phyloP scores from a whole-genome alignment of 2,888 invertebrate genomes.

The Gymnocheta viridis region DNA sequence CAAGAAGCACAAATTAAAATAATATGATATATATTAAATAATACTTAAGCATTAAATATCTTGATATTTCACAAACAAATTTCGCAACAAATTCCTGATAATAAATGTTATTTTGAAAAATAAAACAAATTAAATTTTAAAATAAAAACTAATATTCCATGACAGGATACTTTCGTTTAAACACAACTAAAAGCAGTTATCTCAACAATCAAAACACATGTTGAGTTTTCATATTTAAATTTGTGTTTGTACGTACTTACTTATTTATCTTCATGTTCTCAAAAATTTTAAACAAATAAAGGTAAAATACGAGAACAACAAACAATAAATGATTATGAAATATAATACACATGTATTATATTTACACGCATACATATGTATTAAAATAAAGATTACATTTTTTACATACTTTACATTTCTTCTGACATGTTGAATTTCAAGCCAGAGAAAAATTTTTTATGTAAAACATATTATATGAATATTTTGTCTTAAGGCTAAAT shows the following conservation, averaged over 20 bases:
- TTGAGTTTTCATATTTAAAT: conserved; percentile 35
- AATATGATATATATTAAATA: too few relatives aligned
- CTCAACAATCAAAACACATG: too few relatives aligned
- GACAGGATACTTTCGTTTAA: background rate
- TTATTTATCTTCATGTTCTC: background rate
- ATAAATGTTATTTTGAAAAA: background rate
- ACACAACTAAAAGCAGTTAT: too few relatives aligned
- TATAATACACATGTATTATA: too few relatives aligned
- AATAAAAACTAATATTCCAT: background rate
- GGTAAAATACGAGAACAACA: background rate
- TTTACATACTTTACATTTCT: background rate
- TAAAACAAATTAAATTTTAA: background rate
- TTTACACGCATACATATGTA: background rate
- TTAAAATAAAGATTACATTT: too few relatives aligned
- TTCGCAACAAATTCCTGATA: background rate
- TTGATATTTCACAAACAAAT: too few relatives aligned
- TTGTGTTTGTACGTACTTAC: too few relatives aligned
- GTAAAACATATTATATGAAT: background rate
- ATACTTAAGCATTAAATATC: too few relatives aligned
- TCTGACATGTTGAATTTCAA: conserved; percentile 15
- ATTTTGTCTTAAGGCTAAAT: conserved; percentile 6
- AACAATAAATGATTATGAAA: conserved; percentile 3
- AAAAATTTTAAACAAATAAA: background rate
- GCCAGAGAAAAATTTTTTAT: background rate
- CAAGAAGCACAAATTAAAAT: too few relatives aligned